Conservation (phyloP, 2,113 vertebrate genomes). For the Colius striatus region DNA sequence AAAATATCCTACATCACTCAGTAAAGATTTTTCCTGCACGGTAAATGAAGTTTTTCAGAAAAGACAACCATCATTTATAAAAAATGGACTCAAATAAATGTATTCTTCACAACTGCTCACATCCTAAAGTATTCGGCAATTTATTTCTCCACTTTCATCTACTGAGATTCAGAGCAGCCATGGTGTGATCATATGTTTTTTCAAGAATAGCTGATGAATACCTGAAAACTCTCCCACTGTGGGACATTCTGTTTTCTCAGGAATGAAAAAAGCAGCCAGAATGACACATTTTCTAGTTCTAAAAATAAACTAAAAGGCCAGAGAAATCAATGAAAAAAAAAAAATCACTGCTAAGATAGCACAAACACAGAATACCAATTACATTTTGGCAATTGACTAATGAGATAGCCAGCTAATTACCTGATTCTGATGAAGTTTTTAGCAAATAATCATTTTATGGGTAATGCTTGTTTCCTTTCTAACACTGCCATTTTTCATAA, state of each 20-base stretch:
- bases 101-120: slow-evolving; percentile 38
- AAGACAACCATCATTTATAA: slow-evolving; percentile 63
- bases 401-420: slow-evolving; percentile 8
- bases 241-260: slow-evolving; percentile 67
- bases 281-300: slow-evolving; percentile 71
- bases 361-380: background rate
- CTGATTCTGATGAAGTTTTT: slow-evolving; percentile 31
- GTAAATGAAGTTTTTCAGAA: slow-evolving; percentile 66
- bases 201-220: slow-evolving; percentile 77
- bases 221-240: slow-evolving; percentile 71
- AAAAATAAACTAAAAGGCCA: slow-evolving; percentile 67
- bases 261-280: slow-evolving; percentile 46
- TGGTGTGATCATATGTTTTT: slow-evolving; percentile 78
- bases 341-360: slow-evolving; percentile 17
- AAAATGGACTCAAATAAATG: slow-evolving; percentile 59
- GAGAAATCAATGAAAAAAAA: slow-evolving; percentile 60
- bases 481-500: background rate
- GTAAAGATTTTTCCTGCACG: slow-evolving; percentile 18
- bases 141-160: slow-evolving; percentile 61
- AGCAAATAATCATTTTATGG: background rate
- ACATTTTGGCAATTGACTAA: slow-evolving; percentile 37
- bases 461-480: background rate
- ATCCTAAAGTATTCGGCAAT: slow-evolving; percentile 68
- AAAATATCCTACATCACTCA: slow-evolving; percentile 38
- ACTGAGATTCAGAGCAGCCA: slow-evolving; percentile 63